Evolutionary conservation across 2,113 vertebrate species (phyloP).

Genomic region (Archocentrus centrarchus): DNA sequence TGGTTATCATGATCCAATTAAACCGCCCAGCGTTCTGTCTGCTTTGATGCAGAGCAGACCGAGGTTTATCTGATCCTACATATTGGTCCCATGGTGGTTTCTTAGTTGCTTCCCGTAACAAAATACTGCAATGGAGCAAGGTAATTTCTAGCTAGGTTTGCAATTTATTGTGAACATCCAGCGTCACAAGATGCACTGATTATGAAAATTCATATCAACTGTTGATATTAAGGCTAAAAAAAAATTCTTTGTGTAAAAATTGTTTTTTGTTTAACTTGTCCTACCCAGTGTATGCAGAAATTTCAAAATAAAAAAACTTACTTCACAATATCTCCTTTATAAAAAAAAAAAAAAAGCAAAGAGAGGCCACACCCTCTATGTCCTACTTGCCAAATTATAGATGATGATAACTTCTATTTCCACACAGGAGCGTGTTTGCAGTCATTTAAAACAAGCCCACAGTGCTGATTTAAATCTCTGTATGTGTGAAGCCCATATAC

Average conservation of each 20-base stretch:
- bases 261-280: background rate
- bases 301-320: background rate
- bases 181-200: slow-evolving; percentile 1
- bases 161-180: background rate
- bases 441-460: slow-evolving; percentile 48
- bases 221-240: background rate
- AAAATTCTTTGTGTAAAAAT: background rate
- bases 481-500: slow-evolving; percentile 50
- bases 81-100: slow-evolving; percentile 54
- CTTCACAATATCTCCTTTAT: background rate
- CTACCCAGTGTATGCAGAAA: background rate
- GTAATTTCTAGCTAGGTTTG: background rate
- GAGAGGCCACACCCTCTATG: background rate
- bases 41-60: slow-evolving; percentile 41
- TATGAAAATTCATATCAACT: background rate
- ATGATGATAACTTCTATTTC: slow-evolving; percentile 48
- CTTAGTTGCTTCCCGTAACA: slow-evolving; percentile 31
- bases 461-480: slow-evolving; percentile 57
- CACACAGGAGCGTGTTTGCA: slow-evolving; percentile 48
- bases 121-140: slow-evolving; percentile 34
- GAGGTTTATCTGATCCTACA: slow-evolving; percentile 57
- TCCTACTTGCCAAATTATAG: slow-evolving; percentile 35
- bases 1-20: slow-evolving; percentile 53
- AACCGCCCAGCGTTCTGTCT: slow-evolving; percentile 32
- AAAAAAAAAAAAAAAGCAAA: background rate